Percentiles rank a stretch among this genome's conserved stretches.
These are phyloP conservation scores for Bhutanitis thaidina DNA, from an alignment of 2,888 invertebrate genomes.

Conservation along the genomic window DNA sequence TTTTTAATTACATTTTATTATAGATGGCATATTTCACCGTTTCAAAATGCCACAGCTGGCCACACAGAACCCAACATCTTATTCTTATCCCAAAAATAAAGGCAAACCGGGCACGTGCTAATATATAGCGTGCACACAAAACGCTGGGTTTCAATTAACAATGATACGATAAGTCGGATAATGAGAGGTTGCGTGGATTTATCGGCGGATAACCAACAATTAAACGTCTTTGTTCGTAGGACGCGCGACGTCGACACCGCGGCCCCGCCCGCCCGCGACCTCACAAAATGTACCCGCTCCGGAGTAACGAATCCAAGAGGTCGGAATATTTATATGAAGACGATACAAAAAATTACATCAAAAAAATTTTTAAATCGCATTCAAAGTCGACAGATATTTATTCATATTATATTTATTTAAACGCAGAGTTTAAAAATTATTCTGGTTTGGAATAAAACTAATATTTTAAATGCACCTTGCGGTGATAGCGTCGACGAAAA, in stretches of 20 bases:
- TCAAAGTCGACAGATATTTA: too few species aligned
- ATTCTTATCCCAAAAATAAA: constrained; percentile 10
- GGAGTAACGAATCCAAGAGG: constrained; percentile 27
- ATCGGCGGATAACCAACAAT: constrained; percentile 70
- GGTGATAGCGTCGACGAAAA: too few species aligned
- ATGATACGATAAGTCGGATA: constrained; percentile 67
- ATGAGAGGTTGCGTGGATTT: constrained; percentile 72
- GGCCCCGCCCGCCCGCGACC: constrained; percentile 37
- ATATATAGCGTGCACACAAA: constrained; percentile 37
- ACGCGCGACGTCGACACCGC: constrained; percentile 25
- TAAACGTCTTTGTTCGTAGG: constrained; percentile 68
- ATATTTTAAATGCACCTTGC: too few species aligned
- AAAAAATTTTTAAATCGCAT: too few species aligned
- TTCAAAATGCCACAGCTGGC: background rate
- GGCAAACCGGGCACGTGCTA: constrained; percentile 15
- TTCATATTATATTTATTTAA: too few species aligned
- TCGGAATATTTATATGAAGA: too few species aligned
- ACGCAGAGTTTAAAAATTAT: too few species aligned
- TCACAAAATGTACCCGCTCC: constrained; percentile 39
- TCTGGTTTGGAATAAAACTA: too few species aligned
- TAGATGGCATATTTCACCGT: too few species aligned
- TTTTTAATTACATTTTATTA: too few species aligned
- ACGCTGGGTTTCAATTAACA: constrained; percentile 72
- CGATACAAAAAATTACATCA: too few species aligned
- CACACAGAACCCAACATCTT: constrained; percentile 4